Evolutionary conservation across 2,797 vertebrate species (phyloP), one percentile per base, ranked within the genome.

Genomic region (Channa striata): DNA sequence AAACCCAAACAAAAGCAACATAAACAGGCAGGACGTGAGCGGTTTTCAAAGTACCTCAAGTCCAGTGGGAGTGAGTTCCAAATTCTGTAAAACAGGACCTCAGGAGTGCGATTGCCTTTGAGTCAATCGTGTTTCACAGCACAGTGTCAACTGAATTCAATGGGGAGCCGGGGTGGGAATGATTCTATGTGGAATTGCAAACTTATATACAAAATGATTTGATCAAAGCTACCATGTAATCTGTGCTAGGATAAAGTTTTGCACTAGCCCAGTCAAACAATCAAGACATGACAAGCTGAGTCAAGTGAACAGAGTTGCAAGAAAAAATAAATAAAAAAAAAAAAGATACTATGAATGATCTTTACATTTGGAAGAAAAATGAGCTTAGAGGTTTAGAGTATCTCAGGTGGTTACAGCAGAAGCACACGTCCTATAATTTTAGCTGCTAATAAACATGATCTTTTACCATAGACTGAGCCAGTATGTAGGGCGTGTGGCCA

Each of bases 371-470:
- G 43, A 69, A 20, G 14, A 34, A 70, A 68, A 75, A 78, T 62
- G 57, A 54, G 43, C 37, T 46, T 1, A 33, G 25, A 20, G 19
- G 46, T 50, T 23, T 70, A 30, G 6, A 30, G 25, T 30, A 67
- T 36, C 40, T 64, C 59, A 56, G 23, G 49, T 56, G 42, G 21
- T 69, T 12, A 46, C n/a, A 68, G 59, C 42, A 33, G 12, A 49
- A 16, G 13, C 46, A 48, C 42, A 63, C 47, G 44, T n/a, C n/a
- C n/a, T n/a, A n/a, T n/a, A n/a, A 3, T 40, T 47, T n/a, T 50
- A 54, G 61, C 62, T 33, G 51, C 43, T 77, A n/a, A 67, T 62
- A 78, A 76, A 80, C 48, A 30, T 11, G 43, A 62, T 70, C 25
- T 69, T 76, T 56, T 46, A 36, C 40, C 48, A 10, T 3, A 43